Conservation (phyloP, 2,113 vertebrate species). For the Istiophorus platypterus region DNA sequence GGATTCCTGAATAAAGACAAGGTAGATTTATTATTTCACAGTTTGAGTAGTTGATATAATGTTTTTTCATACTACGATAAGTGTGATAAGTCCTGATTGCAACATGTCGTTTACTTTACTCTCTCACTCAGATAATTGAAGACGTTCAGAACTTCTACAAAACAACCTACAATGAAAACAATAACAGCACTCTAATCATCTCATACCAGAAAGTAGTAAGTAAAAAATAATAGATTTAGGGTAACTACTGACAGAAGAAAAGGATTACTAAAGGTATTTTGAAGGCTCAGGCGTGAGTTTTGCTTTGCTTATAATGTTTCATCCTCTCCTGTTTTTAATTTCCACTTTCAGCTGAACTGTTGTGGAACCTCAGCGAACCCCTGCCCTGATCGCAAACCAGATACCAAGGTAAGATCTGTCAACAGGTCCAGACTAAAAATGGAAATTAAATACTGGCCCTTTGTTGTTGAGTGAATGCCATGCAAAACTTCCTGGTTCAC, state of each 20-base stretch:
- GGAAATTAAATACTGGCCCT: not conserved
- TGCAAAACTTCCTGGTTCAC: slow-evolving; percentile 2
- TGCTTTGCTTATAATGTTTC: not conserved
- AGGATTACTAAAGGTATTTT: not conserved
- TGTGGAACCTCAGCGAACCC: slow-evolving; percentile 67
- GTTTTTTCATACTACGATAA: not conserved
- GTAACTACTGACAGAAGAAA: not conserved
- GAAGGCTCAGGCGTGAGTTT: too few species aligned
- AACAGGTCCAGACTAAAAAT: not conserved
- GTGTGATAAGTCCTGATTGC: not conserved
- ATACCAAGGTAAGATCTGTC: slow-evolving; percentile 61
- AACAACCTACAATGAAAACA: slow-evolving; percentile 84
- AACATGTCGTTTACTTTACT: not conserved
- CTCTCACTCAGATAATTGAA: slow-evolving; percentile 87
- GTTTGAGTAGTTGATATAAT: not conserved
- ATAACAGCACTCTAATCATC: slow-evolving; percentile 74
- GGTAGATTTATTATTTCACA: slow-evolving; percentile 74
- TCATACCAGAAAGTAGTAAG: slow-evolving; percentile 78
- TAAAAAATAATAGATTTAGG: not conserved
- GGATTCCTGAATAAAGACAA: slow-evolving; percentile 94
- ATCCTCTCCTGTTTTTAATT: slow-evolving; percentile 1
- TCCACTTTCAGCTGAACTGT: slow-evolving; percentile 73
- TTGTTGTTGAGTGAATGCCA: not conserved
- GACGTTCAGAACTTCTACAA: slow-evolving; percentile 91
- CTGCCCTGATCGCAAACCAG: slow-evolving; percentile 43